Evolutionary conservation across 2,888 invertebrate species (phyloP).

Genomic region (Aphodius sticticus): DNA sequence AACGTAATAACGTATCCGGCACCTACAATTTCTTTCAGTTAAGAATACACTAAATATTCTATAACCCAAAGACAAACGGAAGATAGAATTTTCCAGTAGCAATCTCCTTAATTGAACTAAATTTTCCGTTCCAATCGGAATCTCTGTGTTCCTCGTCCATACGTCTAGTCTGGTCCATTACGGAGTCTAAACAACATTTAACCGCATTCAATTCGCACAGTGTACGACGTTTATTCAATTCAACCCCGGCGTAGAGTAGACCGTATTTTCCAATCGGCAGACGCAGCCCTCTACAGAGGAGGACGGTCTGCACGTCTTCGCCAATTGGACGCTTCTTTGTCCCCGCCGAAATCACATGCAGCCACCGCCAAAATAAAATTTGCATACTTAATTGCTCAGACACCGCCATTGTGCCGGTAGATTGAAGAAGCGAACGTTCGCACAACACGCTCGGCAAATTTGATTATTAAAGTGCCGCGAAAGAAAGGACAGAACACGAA

Average conservation of each 20-base stretch:
- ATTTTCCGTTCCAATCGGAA: no score
- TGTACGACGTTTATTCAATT: conserved; percentile 22
- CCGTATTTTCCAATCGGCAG: conserved; percentile 18
- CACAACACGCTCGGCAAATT: conserved; percentile 4
- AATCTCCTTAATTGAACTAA: no score
- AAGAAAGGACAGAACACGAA: background rate
- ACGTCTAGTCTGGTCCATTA: conserved; percentile 26
- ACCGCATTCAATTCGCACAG: conserved; percentile 22
- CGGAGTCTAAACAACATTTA: conserved; percentile 27
- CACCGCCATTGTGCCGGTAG: background rate
- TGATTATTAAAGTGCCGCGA: background rate
- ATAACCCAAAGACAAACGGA: no score
- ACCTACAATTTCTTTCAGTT: no score
- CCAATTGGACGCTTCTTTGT: conserved; percentile 14
- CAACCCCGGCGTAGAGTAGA: background rate
- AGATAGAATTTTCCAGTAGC: no score
- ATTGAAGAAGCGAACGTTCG: background rate
- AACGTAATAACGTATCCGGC: no score
- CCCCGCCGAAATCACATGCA: conserved; percentile 47
- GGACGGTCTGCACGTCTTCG: conserved; percentile 11
- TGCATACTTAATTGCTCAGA: conserved; percentile 52
- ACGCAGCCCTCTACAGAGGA: background rate
- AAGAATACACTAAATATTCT: no score
- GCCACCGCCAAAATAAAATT: conserved; percentile 52
- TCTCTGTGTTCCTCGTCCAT: background rate